These are phyloP conservation scores for Dryadula phaetusa DNA, from an alignment of 2,888 invertebrate species.

Conservation along the genomic window DNA sequence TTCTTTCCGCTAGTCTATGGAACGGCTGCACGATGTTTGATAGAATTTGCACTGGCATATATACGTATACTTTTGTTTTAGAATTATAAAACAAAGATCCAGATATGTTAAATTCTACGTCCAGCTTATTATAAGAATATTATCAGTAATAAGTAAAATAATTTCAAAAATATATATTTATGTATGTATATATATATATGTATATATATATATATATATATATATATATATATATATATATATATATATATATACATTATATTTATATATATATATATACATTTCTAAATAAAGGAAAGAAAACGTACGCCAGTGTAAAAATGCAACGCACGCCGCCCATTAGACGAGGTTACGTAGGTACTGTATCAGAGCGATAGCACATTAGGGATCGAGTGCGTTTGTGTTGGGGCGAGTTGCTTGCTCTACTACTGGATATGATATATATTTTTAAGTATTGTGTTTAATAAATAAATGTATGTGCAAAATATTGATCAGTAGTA, in stretches of 20 bases:
- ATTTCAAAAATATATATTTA: no score
- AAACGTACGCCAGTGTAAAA: constrained; percentile 36
- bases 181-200: neutral
- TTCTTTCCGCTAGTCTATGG: no score
- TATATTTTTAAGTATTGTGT: neutral
- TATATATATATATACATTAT: neutral
- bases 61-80: no score
- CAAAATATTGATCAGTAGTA: no score
- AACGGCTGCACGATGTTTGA: no score
- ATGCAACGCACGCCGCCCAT: constrained; percentile 46
- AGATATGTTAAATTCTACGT: no score
- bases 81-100: no score
- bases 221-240: constrained; percentile 5
- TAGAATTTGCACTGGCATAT: no score
- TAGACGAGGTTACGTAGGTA: constrained; percentile 43
- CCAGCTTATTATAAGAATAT: no score
- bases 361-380: constrained; percentile 42
- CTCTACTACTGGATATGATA: neutral
- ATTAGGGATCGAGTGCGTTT: constrained; percentile 39
- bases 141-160: no score
- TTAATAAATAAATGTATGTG: neutral
- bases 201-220: neutral
- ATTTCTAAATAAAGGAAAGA: constrained; percentile 9
- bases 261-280: neutral
- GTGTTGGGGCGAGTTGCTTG: constrained; percentile 25